These are phyloP conservation scores for Porites lobata DNA, from an alignment of 92 coral and sea anemone species.

Conservation along the genomic window DNA sequence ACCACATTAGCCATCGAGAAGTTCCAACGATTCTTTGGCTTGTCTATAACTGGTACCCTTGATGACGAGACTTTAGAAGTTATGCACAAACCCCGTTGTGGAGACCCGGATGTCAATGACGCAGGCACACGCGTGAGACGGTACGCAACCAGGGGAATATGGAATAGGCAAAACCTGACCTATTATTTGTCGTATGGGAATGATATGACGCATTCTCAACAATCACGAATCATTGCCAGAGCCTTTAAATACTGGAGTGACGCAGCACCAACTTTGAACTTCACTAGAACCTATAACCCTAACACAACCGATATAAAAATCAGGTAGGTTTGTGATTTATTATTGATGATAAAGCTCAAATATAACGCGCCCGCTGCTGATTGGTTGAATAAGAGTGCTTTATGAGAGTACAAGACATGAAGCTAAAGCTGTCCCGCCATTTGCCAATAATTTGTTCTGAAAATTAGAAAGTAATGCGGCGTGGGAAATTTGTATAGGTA, in stretches of 20 bases:
- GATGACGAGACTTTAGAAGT: constrained; percentile 74
- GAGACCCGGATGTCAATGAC: constrained; percentile 78
- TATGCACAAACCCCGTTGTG: constrained; percentile 95
- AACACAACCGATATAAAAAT: constrained; percentile 59
- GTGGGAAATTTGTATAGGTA: too few species aligned
- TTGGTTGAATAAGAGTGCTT: too few species aligned
- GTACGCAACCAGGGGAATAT: constrained; percentile 52
- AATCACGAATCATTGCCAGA: constrained; percentile 40
- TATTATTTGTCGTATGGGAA: constrained; percentile 51
- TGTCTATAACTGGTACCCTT: constrained; percentile 77
- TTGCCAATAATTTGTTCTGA: too few species aligned
- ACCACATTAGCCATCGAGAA: constrained; percentile 70
- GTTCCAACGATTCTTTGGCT: constrained; percentile 85
- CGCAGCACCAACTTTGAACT: constrained; percentile 50
- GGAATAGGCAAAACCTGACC: constrained; percentile 59
- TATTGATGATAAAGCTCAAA: not conserved
- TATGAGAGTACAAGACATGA: too few species aligned
- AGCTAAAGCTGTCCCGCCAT: too few species aligned
- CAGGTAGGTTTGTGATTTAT: constrained; percentile 32
- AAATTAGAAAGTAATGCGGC: too few species aligned
- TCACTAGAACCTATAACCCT: constrained; percentile 42
- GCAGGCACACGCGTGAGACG: constrained; percentile 65
- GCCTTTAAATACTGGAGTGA: constrained; percentile 66
- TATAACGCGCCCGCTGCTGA: too few species aligned
- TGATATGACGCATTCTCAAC: constrained; percentile 18